A percentile compares a stretch with the other conserved stretches of the same genome.
phyloP scores from a whole-genome alignment of 2,797 vertebrate species.

The Xenops minutus region DNA sequence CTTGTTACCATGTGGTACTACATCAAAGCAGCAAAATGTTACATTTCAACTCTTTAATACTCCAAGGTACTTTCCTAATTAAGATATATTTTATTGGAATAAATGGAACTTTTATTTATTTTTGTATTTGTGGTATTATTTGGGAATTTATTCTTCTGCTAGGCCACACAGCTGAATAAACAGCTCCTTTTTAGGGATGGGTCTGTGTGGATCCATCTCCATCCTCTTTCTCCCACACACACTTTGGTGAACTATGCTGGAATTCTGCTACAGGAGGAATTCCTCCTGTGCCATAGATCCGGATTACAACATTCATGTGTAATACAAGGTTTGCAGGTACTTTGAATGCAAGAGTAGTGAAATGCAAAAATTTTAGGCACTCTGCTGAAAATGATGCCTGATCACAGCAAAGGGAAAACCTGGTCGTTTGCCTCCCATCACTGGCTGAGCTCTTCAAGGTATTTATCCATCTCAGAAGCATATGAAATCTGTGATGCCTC shows the following conservation, averaged over 20 bases:
- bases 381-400: background rate
- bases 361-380: background rate
- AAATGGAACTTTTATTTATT: background rate
- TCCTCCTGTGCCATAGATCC: background rate
- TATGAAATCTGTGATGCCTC: slow-evolving; percentile 19
- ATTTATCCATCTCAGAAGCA: slow-evolving; percentile 5
- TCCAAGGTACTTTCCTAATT: slow-evolving; percentile 38
- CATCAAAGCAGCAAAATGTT: slow-evolving; percentile 41
- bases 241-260: background rate
- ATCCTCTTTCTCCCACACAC: background rate
- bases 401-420: background rate
- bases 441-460: background rate
- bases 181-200: background rate
- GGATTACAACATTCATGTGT: background rate
- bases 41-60: slow-evolving; percentile 10
- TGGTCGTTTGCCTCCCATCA: background rate
- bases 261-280: background rate
- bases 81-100: slow-evolving; percentile 26
- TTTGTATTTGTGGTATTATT: background rate
- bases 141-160: background rate
- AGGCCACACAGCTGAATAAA: background rate
- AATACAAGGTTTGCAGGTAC: background rate
- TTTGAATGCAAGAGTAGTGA: background rate
- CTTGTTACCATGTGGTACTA: background rate
- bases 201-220: background rate